Evolutionary conservation across 2,888 invertebrate species (phyloP), one percentile per base, ranked within the genome.

Genomic region (Chymomyza amoena): DNA sequence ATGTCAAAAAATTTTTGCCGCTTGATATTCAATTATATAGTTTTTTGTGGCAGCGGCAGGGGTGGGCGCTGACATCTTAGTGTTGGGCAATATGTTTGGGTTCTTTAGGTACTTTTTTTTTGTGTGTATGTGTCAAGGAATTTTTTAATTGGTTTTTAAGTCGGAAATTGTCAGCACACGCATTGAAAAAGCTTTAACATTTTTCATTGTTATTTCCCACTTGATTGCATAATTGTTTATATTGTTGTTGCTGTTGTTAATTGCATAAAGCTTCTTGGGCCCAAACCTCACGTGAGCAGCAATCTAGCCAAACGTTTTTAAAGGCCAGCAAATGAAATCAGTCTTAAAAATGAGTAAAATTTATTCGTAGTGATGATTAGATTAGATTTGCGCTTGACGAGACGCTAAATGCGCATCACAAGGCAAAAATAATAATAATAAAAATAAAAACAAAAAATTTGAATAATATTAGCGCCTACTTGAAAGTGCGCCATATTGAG

Each of bases 61-160:
- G 6, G 6, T 6, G 32, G 32, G 32, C 32, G 32, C 32, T 32
- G 7, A 32, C 32, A 32, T 32, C 32, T 32, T 32, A 32, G 6
- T 32, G 32, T 32, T 32, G 32, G 32, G 7, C 32, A 7, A 32
- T 32, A 32, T 32, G 32, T 32, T 32, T 32, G 6, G 32, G 32
- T 9, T 6, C 32, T 9, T 32, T 9, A 32, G 0, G 32, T 7
- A 32, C 39, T 13, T 45, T 45, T 39, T 13, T 39, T 39, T 45
- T 45, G 9, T 54, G n/a, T 16, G 54, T 18, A 45, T 64, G 51
- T 72, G 70, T 69, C 80, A 73, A 72, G 68, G 66, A 76, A 83
- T 73, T 82, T 77, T 32, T 64, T 75, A 88, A 83, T 83, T 84
- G 89, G 66, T 87, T 83, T 83, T 87, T 84, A 83, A 83, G 87